phyloP scores from a whole-genome alignment of 2,113 vertebrate species.

The Talpa occidentalis region DNA sequence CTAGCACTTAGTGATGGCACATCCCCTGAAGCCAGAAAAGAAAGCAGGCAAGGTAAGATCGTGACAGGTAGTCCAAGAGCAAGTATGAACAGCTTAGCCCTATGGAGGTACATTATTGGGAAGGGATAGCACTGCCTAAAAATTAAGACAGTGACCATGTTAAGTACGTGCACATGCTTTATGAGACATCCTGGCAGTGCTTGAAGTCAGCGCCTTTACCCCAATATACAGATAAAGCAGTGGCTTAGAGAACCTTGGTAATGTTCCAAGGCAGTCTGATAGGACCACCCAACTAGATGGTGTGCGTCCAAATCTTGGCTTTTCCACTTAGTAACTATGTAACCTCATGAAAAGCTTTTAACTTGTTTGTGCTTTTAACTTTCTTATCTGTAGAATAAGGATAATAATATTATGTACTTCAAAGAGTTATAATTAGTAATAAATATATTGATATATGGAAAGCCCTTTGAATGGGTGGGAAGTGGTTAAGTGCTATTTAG shows the following conservation, averaged over 20 bases:
- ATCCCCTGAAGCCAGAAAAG: not conserved
- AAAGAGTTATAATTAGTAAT: not conserved
- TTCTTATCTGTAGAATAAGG: not conserved
- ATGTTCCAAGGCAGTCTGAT: not conserved
- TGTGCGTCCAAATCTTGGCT: not conserved
- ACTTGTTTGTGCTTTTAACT: not conserved
- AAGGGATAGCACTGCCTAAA: not conserved
- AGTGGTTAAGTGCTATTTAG: not conserved
- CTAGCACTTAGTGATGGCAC: not conserved
- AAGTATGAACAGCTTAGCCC: not conserved
- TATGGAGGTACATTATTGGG: not conserved
- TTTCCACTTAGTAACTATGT: not conserved
- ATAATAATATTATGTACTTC: not conserved
- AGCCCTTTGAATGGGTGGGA: not conserved
- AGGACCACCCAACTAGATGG: not conserved
- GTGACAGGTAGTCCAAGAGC: not conserved
- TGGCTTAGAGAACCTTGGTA: not conserved
- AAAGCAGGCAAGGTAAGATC: not conserved
- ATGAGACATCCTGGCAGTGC: not conserved
- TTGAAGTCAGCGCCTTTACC: not conserved
- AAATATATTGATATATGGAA: accelerated
- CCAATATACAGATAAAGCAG: not conserved
- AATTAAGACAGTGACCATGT: not conserved
- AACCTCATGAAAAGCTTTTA: not conserved
- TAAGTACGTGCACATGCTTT: not conserved